Conservation (phyloP, 2,888 invertebrate species). For the Elysia crispata region DNA sequence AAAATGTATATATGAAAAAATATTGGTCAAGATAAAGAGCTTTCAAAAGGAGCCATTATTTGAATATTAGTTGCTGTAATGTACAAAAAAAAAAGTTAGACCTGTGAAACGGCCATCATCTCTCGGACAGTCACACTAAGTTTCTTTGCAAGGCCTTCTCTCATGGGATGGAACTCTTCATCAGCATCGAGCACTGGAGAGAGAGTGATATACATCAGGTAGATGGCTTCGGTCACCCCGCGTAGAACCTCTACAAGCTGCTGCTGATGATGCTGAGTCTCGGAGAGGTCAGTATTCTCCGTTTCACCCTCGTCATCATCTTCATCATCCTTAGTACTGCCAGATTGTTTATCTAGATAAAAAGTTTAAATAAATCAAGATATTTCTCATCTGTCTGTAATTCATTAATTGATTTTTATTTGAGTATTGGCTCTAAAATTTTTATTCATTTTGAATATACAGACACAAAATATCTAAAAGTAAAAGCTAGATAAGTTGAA, state of each 20-base stretch:
- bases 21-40: too few species aligned
- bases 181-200: conserved; percentile 47
- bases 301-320: background rate
- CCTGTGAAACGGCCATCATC: conserved; percentile 64
- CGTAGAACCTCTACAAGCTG: conserved; percentile 53
- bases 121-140: conserved; percentile 63
- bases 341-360: background rate
- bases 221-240: conserved; percentile 67
- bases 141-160: conserved; percentile 61
- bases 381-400: too few species aligned
- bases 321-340: background rate
- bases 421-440: too few species aligned
- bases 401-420: too few species aligned
- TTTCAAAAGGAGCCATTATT: too few species aligned
- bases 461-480: too few species aligned
- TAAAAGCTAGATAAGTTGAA: too few species aligned
- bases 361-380: too few species aligned
- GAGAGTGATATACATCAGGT: conserved; percentile 62
- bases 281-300: background rate
- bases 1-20: too few species aligned
- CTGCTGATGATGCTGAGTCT: background rate
- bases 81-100: too few species aligned
- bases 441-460: too few species aligned
- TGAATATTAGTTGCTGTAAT: too few species aligned
- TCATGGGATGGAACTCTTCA: conserved; percentile 57